phyloP scores from a whole-genome alignment of 2,797 vertebrate genomes.

The Eidolon dupreanum region DNA sequence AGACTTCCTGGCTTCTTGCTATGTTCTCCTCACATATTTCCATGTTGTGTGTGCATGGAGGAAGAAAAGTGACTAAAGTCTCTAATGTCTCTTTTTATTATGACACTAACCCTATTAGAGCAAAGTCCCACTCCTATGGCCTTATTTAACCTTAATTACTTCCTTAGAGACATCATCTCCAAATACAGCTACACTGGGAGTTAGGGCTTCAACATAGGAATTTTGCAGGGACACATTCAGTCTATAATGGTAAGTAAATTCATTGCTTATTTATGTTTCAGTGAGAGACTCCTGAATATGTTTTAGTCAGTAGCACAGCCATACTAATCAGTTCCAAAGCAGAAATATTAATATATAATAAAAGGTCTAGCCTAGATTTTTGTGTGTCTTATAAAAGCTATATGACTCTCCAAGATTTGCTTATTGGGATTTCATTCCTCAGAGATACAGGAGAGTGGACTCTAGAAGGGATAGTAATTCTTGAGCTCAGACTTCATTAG shows the following conservation, averaged over 20 bases:
- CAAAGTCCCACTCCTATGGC: background rate
- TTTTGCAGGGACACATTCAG: background rate
- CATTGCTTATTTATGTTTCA: background rate
- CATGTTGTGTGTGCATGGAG: background rate
- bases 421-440: background rate
- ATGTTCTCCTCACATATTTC: background rate
- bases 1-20: background rate
- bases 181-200: background rate
- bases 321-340: background rate
- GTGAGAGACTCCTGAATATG: background rate
- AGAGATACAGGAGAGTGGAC: background rate
- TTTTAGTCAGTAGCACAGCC: background rate
- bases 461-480: background rate
- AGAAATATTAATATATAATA: background rate
- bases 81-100: background rate
- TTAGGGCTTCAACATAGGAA: background rate
- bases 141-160: background rate
- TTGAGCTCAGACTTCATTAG: background rate
- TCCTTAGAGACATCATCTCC: background rate
- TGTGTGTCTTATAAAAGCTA: background rate
- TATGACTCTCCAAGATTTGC: background rate
- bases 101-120: background rate
- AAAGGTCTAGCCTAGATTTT: background rate
- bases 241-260: background rate
- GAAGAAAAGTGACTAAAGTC: background rate